Conservation (phyloP, 2,797 vertebrate genomes). For the Danio albolineatus region DNA sequence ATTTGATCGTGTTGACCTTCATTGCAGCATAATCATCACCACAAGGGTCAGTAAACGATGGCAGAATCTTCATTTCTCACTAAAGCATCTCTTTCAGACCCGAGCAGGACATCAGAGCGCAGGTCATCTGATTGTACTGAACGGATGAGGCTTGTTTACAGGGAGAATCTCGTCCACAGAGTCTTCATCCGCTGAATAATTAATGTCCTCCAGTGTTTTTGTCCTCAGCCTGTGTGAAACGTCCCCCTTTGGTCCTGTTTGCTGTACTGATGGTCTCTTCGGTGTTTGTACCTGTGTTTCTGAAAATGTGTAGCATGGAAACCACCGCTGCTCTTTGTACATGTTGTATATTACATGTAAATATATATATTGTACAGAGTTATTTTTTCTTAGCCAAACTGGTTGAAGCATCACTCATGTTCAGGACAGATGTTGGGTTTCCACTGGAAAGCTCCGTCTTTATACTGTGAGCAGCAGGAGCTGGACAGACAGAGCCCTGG, state of each 20-base stretch:
- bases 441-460: not conserved
- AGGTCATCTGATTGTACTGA: slow-evolving; percentile 12
- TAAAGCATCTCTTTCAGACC: not conserved
- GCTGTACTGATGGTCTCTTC: slow-evolving; percentile 19
- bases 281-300: slow-evolving; percentile 16
- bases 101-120: not conserved
- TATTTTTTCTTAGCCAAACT: slow-evolving; percentile 21
- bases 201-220: slow-evolving; percentile 14
- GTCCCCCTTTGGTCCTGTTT: not conserved
- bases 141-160: slow-evolving; percentile 38
- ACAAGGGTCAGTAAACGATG: not conserved
- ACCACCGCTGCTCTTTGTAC: not conserved
- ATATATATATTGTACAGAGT: slow-evolving; percentile 26
- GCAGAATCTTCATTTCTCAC: not conserved
- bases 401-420: not conserved
- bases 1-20: no score
- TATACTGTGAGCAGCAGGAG: not conserved
- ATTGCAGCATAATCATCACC: not conserved
- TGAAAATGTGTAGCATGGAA: slow-evolving; percentile 17
- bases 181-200: slow-evolving; percentile 5
- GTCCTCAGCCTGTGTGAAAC: not conserved
- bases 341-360: not conserved
- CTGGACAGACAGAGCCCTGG: not conserved
- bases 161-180: not conserved
- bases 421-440: slow-evolving; percentile 9